These are phyloP conservation scores for Thymallus thymallus DNA, from an alignment of 2,113 vertebrate genomes.

Conservation along the genomic window DNA sequence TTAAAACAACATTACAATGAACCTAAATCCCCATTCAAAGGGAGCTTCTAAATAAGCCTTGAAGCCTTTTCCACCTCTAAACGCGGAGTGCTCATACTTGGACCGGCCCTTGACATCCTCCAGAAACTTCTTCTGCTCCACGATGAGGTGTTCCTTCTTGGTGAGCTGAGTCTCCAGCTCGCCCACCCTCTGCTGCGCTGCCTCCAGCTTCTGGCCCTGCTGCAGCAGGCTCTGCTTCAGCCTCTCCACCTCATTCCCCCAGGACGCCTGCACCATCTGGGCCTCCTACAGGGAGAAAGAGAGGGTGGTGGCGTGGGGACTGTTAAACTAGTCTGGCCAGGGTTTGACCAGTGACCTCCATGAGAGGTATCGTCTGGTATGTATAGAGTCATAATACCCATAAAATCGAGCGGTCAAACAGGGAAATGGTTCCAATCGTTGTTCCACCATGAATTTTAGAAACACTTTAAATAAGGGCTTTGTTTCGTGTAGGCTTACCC, in stretches of 20 bases:
- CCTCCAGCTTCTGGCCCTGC: slow-evolving; percentile 90
- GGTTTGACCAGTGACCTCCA: too few relatives aligned
- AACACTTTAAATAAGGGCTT: too few relatives aligned
- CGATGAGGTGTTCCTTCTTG: slow-evolving; percentile 93
- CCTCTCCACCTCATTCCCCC: slow-evolving; percentile 84
- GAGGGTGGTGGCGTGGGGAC: neutral
- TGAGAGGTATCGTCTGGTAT: too few relatives aligned
- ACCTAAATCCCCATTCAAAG: too few relatives aligned
- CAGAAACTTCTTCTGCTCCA: slow-evolving; percentile 95
- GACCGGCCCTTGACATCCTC: slow-evolving; percentile 94
- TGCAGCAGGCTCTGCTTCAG: slow-evolving; percentile 80
- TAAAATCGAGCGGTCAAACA: too few relatives aligned
- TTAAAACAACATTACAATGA: too few relatives aligned
- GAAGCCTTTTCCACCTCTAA: neutral
- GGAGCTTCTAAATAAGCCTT: neutral
- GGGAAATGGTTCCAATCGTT: too few relatives aligned
- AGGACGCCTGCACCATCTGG: slow-evolving; percentile 84
- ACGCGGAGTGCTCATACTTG: slow-evolving; percentile 71
- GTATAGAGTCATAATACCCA: too few relatives aligned
- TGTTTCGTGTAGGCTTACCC: too few relatives aligned
- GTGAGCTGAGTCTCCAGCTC: slow-evolving; percentile 92
- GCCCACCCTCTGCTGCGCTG: slow-evolving; percentile 82
- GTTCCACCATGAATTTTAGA: too few relatives aligned
- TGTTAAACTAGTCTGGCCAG: neutral
- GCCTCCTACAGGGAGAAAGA: slow-evolving; percentile 75